phyloP scores from a whole-genome alignment of 2,113 vertebrate species.

The Galeopterus variegatus region DNA sequence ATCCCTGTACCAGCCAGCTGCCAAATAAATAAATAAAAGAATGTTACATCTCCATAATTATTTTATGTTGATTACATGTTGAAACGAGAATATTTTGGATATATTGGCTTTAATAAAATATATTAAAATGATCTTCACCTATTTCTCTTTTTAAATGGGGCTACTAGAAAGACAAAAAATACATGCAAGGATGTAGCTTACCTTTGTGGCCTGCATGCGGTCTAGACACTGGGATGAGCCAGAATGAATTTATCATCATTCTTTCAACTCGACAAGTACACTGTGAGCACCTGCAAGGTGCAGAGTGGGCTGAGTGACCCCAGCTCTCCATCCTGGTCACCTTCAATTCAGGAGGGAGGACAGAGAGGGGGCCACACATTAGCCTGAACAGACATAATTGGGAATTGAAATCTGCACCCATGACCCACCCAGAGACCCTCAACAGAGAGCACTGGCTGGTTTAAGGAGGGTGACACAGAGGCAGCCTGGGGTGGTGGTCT shows the following conservation, averaged over 20 bases:
- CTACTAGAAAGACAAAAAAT: background rate
- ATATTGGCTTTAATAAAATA: background rate
- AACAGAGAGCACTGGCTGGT: background rate
- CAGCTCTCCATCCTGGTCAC: background rate
- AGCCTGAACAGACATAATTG: background rate
- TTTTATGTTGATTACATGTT: background rate
- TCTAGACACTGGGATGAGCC: background rate
- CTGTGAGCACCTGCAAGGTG: background rate
- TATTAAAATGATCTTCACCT: too few relatives aligned
- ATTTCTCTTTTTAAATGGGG: background rate
- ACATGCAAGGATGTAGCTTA: background rate
- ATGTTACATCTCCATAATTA: background rate
- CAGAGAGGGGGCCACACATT: background rate
- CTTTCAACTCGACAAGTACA: background rate
- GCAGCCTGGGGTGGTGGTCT: background rate
- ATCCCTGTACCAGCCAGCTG: too few relatives aligned
- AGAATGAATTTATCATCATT: background rate
- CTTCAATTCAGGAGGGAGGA: background rate
- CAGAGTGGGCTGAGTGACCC: background rate
- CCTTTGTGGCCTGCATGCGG: background rate
- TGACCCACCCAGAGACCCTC: background rate
- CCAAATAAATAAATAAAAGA: background rate
- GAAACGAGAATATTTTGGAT: background rate
- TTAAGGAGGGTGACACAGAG: background rate
- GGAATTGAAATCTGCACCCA: background rate